These are phyloP conservation scores for Balearica regulorum DNA, from an alignment of 2,797 vertebrate species.

Conservation along the genomic window DNA sequence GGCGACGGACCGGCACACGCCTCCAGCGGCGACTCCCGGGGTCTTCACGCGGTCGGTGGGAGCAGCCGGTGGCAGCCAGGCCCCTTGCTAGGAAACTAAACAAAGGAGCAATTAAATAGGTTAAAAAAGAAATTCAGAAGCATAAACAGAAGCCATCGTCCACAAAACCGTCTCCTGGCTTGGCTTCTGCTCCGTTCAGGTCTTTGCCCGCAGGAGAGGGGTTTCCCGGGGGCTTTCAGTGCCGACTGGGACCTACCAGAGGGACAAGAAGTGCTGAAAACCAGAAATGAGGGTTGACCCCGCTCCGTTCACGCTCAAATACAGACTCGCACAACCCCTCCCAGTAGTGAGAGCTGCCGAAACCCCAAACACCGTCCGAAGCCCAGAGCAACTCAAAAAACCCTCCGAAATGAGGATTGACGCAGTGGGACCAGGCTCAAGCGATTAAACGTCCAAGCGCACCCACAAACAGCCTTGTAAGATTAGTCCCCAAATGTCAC, in stretches of 20 bases:
- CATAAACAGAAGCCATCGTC: background rate
- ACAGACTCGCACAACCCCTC: background rate
- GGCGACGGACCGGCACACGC: rapidly evolving
- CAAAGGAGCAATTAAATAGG: background rate
- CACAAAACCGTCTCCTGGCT: background rate
- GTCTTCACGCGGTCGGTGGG: rapidly evolving
- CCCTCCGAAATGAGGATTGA: rapidly evolving
- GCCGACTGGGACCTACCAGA: rapidly evolving
- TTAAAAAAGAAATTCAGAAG: background rate
- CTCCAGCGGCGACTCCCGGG: background rate
- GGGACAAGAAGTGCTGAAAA: background rate
- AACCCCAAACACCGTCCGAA: rapidly evolving
- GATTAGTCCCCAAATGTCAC: background rate
- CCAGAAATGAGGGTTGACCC: background rate
- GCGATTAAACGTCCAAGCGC: rapidly evolving
- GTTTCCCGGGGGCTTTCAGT: rapidly evolving
- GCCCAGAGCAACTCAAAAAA: background rate
- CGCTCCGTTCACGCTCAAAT: rapidly evolving
- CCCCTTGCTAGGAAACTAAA: background rate
- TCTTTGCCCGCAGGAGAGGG: background rate
- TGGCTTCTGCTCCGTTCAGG: rapidly evolving
- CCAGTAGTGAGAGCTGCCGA: background rate
- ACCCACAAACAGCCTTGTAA: rapidly evolving
- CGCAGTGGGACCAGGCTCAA: rapidly evolving
- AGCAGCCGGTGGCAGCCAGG: background rate